A percentile compares a stretch with the other conserved stretches of the same genome.
Conservation (phyloP, 2,797 vertebrate species). For the Cyclopterus lumpus region DNA sequence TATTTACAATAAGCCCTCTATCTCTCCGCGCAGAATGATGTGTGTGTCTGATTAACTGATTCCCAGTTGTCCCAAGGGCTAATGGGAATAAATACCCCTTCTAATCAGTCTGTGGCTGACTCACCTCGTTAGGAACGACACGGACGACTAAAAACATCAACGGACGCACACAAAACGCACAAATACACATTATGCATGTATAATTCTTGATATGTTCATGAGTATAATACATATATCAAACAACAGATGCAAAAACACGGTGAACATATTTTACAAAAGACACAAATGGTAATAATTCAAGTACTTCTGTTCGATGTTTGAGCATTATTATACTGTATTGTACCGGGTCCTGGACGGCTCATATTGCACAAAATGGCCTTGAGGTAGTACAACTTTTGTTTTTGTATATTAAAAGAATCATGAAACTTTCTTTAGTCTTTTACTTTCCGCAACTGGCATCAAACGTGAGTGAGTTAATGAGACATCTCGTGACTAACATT, state of each 20-base stretch:
- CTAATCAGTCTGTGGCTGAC: conserved; percentile 58
- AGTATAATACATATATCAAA: background rate
- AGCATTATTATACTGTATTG: background rate
- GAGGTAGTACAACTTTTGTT: background rate
- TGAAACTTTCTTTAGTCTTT: background rate
- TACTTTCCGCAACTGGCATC: background rate
- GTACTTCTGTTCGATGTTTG: background rate
- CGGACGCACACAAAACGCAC: background rate
- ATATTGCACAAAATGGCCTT: background rate
- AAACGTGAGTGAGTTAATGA: background rate
- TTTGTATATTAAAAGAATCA: background rate
- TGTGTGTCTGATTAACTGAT: conserved; percentile 65
- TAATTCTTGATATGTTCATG: too few species aligned
- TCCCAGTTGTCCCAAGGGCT: conserved; percentile 53
- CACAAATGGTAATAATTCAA: background rate
- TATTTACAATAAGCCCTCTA: conserved; percentile 44
- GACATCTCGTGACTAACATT: background rate
- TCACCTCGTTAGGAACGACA: conserved; percentile 48
- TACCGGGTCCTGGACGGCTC: background rate
- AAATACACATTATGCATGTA: background rate
- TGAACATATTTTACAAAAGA: background rate
- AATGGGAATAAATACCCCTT: conserved; percentile 71
- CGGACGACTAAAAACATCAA: conserved; percentile 21
- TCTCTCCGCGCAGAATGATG: conserved; percentile 34
- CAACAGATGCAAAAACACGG: background rate